These are phyloP conservation scores for Mythimna loreyi DNA, from an alignment of 2,888 invertebrate genomes.

Conservation along the genomic window DNA sequence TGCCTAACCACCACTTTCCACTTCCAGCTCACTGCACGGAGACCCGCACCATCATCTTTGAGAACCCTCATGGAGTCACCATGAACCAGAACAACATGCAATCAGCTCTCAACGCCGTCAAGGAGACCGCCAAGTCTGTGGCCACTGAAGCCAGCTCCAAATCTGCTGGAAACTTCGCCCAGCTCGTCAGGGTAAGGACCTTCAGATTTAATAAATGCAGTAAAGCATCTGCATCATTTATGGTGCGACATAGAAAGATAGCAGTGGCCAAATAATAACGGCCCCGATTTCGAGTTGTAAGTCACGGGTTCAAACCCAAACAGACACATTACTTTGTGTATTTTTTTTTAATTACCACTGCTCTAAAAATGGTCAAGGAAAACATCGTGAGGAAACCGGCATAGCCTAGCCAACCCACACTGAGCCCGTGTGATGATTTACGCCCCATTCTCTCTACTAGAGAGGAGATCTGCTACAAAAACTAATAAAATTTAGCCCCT, in stretches of 20 bases:
- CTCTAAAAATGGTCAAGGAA: too few species aligned
- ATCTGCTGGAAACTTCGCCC: conserved; percentile 93
- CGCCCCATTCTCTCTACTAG: too few species aligned
- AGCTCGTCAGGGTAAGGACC: conserved; percentile 90
- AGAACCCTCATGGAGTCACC: conserved; percentile 91
- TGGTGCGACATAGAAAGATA: neutral
- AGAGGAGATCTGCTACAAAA: too few species aligned
- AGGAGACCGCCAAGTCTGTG: conserved; percentile 91
- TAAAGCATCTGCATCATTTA: neutral
- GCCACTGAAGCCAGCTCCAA: conserved; percentile 91
- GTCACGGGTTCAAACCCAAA: too few species aligned
- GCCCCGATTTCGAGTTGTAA: too few species aligned
- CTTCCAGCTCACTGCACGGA: conserved; percentile 78
- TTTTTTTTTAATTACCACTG: too few species aligned
- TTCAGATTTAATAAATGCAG: neutral
- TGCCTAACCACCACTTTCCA: neutral
- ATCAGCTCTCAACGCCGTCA: conserved; percentile 90
- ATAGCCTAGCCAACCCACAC: too few species aligned
- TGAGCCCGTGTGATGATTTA: too few species aligned
- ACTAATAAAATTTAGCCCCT: too few species aligned
- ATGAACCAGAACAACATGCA: conserved; percentile 88
- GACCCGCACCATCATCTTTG: conserved; percentile 93
- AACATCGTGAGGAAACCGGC: too few species aligned
- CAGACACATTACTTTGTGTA: too few species aligned
- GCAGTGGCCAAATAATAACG: too few species aligned